A percentile compares a stretch with the other conserved stretches of the same genome.
Conservation (phyloP, 2,888 invertebrate species). For the Tineola bisselliella region DNA sequence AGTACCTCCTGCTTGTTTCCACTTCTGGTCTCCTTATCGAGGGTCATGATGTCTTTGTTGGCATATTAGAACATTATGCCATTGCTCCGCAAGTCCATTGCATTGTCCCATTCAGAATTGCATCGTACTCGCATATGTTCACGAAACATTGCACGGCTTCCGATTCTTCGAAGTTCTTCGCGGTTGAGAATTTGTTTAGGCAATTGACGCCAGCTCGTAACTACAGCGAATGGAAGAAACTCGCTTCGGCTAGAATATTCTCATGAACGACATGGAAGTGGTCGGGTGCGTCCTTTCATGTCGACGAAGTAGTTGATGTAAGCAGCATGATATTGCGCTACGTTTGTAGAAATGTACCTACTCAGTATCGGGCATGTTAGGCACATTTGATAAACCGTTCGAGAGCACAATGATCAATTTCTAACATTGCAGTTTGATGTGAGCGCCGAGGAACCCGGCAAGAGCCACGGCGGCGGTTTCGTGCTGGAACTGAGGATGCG, state of each 20-base stretch:
- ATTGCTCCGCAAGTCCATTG: constrained; percentile 54
- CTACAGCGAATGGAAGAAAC: constrained; percentile 36
- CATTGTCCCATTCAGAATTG: constrained; percentile 38
- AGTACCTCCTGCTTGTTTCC: too few species aligned
- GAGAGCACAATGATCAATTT: too few species aligned
- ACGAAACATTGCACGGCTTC: constrained; percentile 27
- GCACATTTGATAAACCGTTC: too few species aligned
- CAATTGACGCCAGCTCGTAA: constrained; percentile 32
- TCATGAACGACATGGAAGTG: constrained; percentile 43
- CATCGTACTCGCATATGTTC: constrained; percentile 30
- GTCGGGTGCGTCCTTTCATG: constrained; percentile 16
- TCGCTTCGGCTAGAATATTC: constrained; percentile 34
- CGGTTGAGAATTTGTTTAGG: constrained; percentile 32
- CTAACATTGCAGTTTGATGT: constrained; percentile 26
- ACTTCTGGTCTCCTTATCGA: too few species aligned
- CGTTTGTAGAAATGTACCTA: too few species aligned
- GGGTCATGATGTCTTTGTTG: too few species aligned
- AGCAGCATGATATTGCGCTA: constrained; percentile 34
- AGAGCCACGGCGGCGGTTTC: constrained; percentile 35
- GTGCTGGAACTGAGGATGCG: constrained; percentile 24
- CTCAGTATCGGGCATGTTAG: too few species aligned
- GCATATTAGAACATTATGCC: constrained; percentile 48
- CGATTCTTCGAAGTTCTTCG: constrained; percentile 24
- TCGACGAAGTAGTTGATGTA: constrained; percentile 32
- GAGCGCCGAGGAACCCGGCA: constrained; percentile 47